Evolutionary conservation across 2,888 invertebrate genomes (phyloP).

Genomic region (Alsophila aescularia): DNA sequence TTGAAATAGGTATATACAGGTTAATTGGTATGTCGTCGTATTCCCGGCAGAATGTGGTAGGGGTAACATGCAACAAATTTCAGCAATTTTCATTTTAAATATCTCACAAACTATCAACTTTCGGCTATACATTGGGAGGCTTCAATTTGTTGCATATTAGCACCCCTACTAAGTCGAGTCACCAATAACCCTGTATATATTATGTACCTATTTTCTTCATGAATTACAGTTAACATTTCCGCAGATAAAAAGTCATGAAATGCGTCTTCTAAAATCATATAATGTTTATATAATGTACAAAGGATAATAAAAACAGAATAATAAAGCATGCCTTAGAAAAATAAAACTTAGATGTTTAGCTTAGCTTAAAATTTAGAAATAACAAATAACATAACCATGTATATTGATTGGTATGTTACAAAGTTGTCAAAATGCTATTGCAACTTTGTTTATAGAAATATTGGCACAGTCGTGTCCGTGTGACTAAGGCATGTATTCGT

Average conservation of each 20-base stretch:
- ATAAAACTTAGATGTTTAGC: slow-evolving; percentile 32
- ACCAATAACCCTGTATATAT: no score
- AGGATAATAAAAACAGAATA: slow-evolving; percentile 21
- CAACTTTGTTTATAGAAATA: slow-evolving; percentile 24
- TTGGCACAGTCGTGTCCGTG: slow-evolving; percentile 44
- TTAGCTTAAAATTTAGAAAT: slow-evolving; percentile 34
- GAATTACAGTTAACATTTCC: neutral
- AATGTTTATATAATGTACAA: slow-evolving; percentile 19
- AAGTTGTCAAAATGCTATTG: slow-evolving; percentile 16
- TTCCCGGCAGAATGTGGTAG: no score
- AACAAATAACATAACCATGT: slow-evolving; percentile 35
- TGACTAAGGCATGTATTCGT: slow-evolving; percentile 75
- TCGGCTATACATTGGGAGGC: no score
- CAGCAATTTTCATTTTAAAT: no score
- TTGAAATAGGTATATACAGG: no score
- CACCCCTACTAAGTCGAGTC: no score
- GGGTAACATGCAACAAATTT: no score
- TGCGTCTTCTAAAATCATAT: slow-evolving; percentile 10
- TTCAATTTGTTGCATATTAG: no score
- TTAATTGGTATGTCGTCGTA: no score
- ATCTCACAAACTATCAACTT: no score
- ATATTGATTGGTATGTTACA: slow-evolving; percentile 28
- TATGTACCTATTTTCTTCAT: no score
- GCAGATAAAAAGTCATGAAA: slow-evolving; percentile 4
- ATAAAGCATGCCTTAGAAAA: slow-evolving; percentile 33